phyloP scores from a whole-genome alignment of 92 coral and sea anemone genomes.

The Meandrina meandrites region DNA sequence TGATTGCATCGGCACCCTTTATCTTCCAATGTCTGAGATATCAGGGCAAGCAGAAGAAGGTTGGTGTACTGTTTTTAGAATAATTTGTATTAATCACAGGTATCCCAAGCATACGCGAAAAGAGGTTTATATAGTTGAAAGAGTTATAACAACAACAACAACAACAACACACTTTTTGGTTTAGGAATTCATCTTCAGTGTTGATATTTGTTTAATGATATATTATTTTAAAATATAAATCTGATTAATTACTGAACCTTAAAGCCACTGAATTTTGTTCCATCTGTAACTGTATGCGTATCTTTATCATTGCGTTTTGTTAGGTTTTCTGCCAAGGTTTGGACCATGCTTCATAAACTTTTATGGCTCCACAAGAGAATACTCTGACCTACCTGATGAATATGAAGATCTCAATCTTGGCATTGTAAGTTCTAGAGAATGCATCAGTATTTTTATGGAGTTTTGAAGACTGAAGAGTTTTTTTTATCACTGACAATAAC shows the following conservation, averaged over 20 bases:
- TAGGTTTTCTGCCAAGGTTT: constrained; percentile 88
- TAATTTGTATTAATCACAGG: too few species aligned
- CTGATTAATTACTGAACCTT: not conserved
- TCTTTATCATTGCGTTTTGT: not conserved
- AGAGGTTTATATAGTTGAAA: too few species aligned
- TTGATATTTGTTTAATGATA: not conserved
- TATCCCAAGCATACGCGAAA: too few species aligned
- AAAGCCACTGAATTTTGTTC: not conserved
- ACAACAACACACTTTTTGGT: not conserved
- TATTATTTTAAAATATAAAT: too few species aligned
- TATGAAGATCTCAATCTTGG: constrained; percentile 88
- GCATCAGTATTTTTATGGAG: not conserved
- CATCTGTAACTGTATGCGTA: not conserved
- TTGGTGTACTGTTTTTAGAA: not conserved
- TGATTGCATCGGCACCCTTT: constrained; percentile 77
- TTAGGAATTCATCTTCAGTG: not conserved
- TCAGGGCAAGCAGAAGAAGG: constrained; percentile 87
- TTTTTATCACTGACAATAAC: too few species aligned
- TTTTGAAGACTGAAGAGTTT: not conserved
- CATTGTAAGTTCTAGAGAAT: constrained; percentile 61
- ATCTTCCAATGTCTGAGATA: constrained; percentile 69
- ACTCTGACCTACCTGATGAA: constrained; percentile 83
- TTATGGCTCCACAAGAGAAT: constrained; percentile 96
- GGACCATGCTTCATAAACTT: constrained; percentile 91
- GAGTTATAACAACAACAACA: not conserved